These are phyloP conservation scores for Silurus asotus DNA, from an alignment of 2,113 vertebrate species.

Conservation along the genomic window DNA sequence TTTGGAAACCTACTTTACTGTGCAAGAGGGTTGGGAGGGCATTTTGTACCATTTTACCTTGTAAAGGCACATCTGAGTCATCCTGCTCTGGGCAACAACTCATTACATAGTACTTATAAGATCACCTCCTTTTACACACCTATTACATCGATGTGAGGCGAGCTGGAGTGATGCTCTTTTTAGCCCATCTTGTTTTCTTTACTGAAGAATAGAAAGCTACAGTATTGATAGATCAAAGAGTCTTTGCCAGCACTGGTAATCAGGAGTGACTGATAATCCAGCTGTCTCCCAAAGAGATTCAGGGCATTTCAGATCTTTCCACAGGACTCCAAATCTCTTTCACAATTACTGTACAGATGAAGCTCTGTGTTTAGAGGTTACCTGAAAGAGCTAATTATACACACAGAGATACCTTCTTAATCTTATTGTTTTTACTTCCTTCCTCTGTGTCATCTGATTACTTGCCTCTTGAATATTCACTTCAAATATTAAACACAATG, in stretches of 20 bases:
- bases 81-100: background rate
- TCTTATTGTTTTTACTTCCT: background rate
- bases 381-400: background rate
- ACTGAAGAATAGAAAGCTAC: background rate
- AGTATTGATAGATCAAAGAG: constrained; percentile 10
- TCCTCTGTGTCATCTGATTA: background rate
- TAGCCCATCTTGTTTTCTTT: background rate
- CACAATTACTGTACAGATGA: background rate
- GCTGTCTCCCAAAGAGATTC: background rate
- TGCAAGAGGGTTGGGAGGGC: background rate
- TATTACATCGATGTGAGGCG: background rate
- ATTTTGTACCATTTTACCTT: constrained; percentile 20
- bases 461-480: background rate
- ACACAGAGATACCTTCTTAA: background rate
- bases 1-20: constrained; percentile 32
- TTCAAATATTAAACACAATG: background rate
- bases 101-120: background rate
- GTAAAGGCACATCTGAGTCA: background rate
- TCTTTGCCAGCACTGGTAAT: constrained; percentile 33
- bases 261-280: constrained; percentile 32
- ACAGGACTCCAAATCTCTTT: constrained; percentile 31
- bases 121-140: background rate
- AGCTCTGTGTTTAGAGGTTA: constrained; percentile 8
- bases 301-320: constrained; percentile 22
- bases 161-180: background rate